phyloP scores from a whole-genome alignment of 2,888 invertebrate genomes.

The Invenusta paracnida region DNA sequence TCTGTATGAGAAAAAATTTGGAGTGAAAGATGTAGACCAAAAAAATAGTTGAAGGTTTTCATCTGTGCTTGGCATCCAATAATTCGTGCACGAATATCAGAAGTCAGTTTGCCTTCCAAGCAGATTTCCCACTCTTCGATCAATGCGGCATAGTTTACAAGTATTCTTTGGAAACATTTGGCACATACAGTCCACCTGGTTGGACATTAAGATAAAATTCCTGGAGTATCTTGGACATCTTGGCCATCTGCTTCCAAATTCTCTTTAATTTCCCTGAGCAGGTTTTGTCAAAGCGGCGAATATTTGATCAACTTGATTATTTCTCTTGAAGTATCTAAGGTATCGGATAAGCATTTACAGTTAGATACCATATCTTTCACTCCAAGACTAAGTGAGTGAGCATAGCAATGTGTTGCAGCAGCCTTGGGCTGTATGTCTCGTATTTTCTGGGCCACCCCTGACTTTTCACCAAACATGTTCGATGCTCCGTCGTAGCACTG shows the following conservation, averaged over 20 bases:
- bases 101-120: slow-evolving; percentile 3
- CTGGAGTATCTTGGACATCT: background rate
- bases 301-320: slow-evolving; percentile 24
- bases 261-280: slow-evolving; percentile 3
- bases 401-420: slow-evolving; percentile 31
- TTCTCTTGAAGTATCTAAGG: slow-evolving; percentile 31
- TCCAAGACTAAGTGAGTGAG: slow-evolving; percentile 26
- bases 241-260: slow-evolving; percentile 19
- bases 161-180: slow-evolving; percentile 26
- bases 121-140: slow-evolving; percentile 27
- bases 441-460: slow-evolving; percentile 22
- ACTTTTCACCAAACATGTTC: slow-evolving; percentile 27
- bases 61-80: slow-evolving; percentile 31
- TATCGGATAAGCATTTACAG: slow-evolving; percentile 31
- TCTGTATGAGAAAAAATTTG: slow-evolving; percentile 21
- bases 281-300: slow-evolving; percentile 20
- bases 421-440: slow-evolving; percentile 28
- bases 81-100: slow-evolving; percentile 24
- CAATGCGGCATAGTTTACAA: slow-evolving; percentile 24
- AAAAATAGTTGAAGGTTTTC: slow-evolving; percentile 27
- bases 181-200: slow-evolving; percentile 31
- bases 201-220: slow-evolving; percentile 24
- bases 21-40: slow-evolving; percentile 16
- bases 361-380: slow-evolving; percentile 33
- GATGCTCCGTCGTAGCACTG: slow-evolving; percentile 30